Base-by-base conservation (phyloP, 2,113 vertebrate species). In the Cinclus cinclus region DNA sequence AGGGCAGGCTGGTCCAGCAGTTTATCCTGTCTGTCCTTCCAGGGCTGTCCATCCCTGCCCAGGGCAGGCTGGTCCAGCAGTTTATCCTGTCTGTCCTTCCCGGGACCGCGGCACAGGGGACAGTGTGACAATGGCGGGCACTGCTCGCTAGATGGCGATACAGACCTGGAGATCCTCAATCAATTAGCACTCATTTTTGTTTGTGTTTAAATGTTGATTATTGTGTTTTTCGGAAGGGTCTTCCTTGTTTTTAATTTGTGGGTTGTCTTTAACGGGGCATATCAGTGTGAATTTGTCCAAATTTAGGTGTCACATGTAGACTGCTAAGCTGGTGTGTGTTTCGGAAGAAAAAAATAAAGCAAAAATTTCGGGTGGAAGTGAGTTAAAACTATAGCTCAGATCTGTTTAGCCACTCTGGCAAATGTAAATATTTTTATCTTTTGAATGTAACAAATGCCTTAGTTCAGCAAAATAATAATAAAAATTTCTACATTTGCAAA, bases 71-170 rank as follows among this genome's bases (percentile, higher is more conserved):
- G 95, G 58, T 86, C 47, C 73, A 9, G 69, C 53, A 31, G 53
- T 19, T 82, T 4, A 31, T 11, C 14, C 9, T 0, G 3, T 11
- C 13, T 59, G 80, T 24, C 23, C 1, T 60, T 87, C 30, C 41
- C 1, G 58, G 11, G 31, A 41, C 21, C 0, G 64, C 53, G 68
- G 44, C 55, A 46, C 8, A 27, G 30, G 82, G 76, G 81, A 15
- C 84, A 11, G 64, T 41, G 87, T 62, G n/a, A 95, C 62, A 97
- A 69, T 96, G 94, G 94, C 87, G n/a, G 77, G 62, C 81, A 83
- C 73, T 49, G 49, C 67, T 97, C 98, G 97, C 98, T 98, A 98
- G 98, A 97, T 98, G 98, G 98, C 98, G 97, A 98, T 98, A 97
- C 95, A 98, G 90, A 96, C 98, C 96, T 98, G 94, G 92, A 83